These are phyloP conservation scores for Psilopsiagon aymara DNA, from an alignment of 2,113 vertebrate genomes.

Conservation along the genomic window DNA sequence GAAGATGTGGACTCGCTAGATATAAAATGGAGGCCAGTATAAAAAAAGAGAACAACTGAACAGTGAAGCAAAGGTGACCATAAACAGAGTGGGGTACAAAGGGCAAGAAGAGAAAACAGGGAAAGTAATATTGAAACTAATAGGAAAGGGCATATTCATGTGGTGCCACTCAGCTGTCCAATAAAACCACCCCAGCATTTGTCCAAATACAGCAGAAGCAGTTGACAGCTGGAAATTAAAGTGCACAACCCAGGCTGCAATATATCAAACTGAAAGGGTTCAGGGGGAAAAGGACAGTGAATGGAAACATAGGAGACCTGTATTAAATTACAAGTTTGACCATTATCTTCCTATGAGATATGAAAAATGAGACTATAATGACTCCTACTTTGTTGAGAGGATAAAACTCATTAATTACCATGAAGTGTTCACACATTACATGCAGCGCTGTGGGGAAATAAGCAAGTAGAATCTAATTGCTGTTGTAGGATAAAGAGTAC, in stretches of 20 bases:
- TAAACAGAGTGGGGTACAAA: not conserved
- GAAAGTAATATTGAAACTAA: conserved; percentile 11
- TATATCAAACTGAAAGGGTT: conserved; percentile 22
- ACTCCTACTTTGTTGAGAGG: not conserved
- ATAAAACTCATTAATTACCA: conserved; percentile 32
- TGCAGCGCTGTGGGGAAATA: not conserved
- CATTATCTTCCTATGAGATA: conserved; percentile 2
- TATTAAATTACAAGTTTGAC: not conserved
- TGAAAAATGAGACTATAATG: conserved; percentile 10
- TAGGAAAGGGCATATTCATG: not conserved
- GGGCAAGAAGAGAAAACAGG: not conserved
- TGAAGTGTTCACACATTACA: not conserved
- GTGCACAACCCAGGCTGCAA: not conserved
- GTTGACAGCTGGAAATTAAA: conserved; percentile 53
- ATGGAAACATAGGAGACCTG: not conserved
- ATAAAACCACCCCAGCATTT: not conserved
- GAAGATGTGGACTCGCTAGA: not conserved
- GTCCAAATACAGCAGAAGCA: not conserved
- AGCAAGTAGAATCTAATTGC: conserved; percentile 17
- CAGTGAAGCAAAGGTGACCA: not conserved
- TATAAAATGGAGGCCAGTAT: not conserved
- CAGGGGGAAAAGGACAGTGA: conserved; percentile 14
- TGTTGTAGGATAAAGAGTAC: not conserved
- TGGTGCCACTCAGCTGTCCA: not conserved
- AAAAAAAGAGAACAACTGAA: not conserved